phyloP scores from a whole-genome alignment of 2,113 vertebrate species.

The Myiagra hebetior region DNA sequence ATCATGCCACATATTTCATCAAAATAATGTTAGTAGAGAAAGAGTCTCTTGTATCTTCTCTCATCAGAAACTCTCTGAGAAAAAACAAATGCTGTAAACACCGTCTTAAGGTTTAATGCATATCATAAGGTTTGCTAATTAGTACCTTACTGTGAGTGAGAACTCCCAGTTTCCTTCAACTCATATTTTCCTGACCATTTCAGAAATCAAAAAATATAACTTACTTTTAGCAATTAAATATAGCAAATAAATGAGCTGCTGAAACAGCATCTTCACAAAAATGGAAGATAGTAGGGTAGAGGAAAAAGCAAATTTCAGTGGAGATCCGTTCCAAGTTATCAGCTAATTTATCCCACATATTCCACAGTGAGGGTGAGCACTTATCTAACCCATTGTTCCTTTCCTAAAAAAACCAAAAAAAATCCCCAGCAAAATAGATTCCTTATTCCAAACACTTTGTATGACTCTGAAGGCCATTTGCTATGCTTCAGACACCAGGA shows the following conservation, averaged over 20 bases:
- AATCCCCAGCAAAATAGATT: background rate
- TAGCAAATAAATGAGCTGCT: background rate
- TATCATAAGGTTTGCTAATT: background rate
- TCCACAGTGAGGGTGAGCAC: background rate
- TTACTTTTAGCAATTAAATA: background rate
- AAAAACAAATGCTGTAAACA: constrained; percentile 44
- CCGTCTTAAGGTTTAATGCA: background rate
- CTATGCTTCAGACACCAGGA: background rate
- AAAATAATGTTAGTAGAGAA: background rate
- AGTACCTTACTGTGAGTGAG: background rate
- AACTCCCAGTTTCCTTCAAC: background rate
- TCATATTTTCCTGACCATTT: background rate
- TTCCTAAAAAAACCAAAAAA: background rate
- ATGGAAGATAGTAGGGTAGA: background rate
- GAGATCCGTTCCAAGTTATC: background rate
- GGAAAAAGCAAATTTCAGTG: background rate
- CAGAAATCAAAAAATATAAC: background rate
- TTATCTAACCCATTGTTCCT: background rate
- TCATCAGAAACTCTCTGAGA: constrained; percentile 36
- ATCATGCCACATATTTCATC: constrained; percentile 18
- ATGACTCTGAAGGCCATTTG: background rate
- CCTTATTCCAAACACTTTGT: background rate
- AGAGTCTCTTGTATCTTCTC: constrained; percentile 13
- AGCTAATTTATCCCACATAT: background rate
- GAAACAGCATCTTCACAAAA: background rate